These are phyloP conservation scores for Agrotis clavis DNA, from an alignment of 2,888 invertebrate genomes.

Conservation along the genomic window DNA sequence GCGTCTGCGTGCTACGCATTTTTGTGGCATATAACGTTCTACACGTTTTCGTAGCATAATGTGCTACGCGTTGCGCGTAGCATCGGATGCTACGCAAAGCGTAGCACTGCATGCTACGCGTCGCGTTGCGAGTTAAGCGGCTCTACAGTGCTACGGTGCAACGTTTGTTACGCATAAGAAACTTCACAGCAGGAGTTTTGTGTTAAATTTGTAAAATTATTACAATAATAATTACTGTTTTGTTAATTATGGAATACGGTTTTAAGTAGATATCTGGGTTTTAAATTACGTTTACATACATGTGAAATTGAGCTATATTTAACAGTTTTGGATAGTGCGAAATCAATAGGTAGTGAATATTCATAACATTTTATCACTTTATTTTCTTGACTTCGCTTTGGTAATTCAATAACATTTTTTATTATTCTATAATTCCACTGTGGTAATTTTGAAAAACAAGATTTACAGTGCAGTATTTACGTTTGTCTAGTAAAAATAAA, in stretches of 20 bases:
- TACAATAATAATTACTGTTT: background rate
- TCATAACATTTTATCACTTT: background rate
- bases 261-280: background rate
- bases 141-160: constrained; percentile 2
- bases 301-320: background rate
- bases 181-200: too few relatives aligned
- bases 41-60: too few relatives aligned
- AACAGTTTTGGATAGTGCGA: background rate
- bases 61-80: background rate
- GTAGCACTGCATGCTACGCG: constrained; percentile 6
- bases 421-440: background rate
- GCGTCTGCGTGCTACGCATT: background rate
- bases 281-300: background rate
- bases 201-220: background rate
- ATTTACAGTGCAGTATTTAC: background rate
- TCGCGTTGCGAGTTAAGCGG: constrained; percentile 15
- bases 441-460: background rate
- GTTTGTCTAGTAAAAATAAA: too few relatives aligned
- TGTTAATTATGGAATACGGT: background rate
- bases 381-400: background rate
- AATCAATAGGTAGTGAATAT: too few relatives aligned
- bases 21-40: too few relatives aligned
- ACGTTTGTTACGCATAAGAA: background rate
- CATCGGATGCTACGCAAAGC: background rate
- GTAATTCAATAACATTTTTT: background rate